Evolutionary conservation across 2,797 vertebrate genomes (phyloP).

Genomic region (Pseudochirops cupreus): DNA sequence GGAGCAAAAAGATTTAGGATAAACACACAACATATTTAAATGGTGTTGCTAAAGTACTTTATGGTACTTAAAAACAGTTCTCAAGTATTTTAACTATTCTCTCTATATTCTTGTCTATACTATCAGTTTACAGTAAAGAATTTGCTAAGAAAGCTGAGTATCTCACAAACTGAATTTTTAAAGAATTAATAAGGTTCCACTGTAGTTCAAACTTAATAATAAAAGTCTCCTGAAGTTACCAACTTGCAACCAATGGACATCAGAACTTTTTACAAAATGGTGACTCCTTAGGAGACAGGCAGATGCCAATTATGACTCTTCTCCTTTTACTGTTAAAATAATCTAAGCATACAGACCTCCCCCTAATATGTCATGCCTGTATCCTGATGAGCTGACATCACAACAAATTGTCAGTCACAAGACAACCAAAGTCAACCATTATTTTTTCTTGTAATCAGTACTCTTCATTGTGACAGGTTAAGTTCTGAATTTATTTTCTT

Average conservation of each 20-base stretch:
- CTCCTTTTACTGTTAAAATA: not conserved
- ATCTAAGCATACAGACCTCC: not conserved
- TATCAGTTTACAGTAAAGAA: not conserved
- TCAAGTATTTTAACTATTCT: constrained; percentile 30
- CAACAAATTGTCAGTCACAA: not conserved
- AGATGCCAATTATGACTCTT: not conserved
- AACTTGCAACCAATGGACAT: not conserved
- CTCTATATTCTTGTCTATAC: not conserved
- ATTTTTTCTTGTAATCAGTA: constrained; percentile 19
- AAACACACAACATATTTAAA: constrained; percentile 14
- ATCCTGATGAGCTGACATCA: not conserved
- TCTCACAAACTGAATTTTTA: constrained; percentile 25
- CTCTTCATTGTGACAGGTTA: constrained; percentile 27
- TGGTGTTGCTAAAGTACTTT: constrained; percentile 25
- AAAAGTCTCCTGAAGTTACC: not conserved
- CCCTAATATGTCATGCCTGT: not conserved
- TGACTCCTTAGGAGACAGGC: not conserved
- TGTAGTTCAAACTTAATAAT: constrained; percentile 21
- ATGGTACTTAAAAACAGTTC: constrained; percentile 20
- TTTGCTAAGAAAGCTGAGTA: constrained; percentile 23
- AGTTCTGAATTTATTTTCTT: constrained; percentile 41
- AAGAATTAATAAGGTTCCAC: constrained; percentile 7
- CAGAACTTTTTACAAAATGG: not conserved
- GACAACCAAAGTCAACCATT: not conserved
- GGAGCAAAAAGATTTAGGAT: constrained; percentile 11